Evolutionary conservation across 1,140 invertebrate species (phyloP).

Genomic region (Paraescarpia echinospica): DNA sequence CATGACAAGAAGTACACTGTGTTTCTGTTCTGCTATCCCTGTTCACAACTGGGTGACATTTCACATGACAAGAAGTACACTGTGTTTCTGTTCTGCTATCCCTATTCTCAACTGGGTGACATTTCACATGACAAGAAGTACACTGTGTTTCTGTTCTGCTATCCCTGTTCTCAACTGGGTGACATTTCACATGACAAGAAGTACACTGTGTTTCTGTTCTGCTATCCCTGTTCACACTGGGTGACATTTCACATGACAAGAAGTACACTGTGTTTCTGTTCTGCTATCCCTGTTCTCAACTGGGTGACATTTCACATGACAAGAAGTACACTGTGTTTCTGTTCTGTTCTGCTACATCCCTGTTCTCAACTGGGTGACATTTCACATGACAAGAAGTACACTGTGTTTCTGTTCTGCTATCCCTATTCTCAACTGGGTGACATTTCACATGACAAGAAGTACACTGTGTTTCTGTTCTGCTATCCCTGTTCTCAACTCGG

Average conservation of each 20-base stretch:
- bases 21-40: not conserved
- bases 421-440: too few relatives aligned
- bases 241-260: too few relatives aligned
- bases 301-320: too few relatives aligned
- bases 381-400: slow-evolving; percentile 9
- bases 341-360: too few relatives aligned
- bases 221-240: too few relatives aligned
- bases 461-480: not conserved
- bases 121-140: not conserved
- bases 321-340: slow-evolving; percentile 8
- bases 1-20: slow-evolving; percentile 10
- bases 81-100: not conserved
- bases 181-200: not conserved
- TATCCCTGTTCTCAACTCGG: too few relatives aligned
- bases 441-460: not conserved
- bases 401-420: not conserved
- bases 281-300: too few relatives aligned
- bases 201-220: not conserved
- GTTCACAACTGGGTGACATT: too few relatives aligned
- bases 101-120: too few relatives aligned
- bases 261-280: not conserved
- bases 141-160: not conserved
- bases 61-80: slow-evolving; percentile 8
- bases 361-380: too few relatives aligned
- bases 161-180: too few relatives aligned